Conservation (phyloP, 2,113 vertebrate genomes). For the Pachycephala philippinensis region DNA sequence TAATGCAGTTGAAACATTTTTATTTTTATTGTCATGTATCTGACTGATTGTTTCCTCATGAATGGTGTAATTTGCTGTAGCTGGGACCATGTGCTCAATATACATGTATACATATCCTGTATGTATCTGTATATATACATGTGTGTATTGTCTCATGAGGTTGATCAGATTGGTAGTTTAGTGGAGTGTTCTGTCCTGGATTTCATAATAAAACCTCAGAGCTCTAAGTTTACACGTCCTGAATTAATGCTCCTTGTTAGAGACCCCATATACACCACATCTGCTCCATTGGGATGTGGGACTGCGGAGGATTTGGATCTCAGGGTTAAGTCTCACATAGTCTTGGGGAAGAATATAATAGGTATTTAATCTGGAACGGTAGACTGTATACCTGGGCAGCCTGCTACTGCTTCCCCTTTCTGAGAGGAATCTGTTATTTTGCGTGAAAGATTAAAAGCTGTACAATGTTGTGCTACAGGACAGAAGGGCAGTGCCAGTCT, state of each 20-base stretch:
- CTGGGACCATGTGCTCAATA: neutral
- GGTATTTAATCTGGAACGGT: neutral
- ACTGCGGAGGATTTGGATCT: neutral
- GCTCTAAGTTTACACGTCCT: neutral
- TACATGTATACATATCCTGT: rapidly evolving
- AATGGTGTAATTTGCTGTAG: neutral
- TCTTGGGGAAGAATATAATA: neutral
- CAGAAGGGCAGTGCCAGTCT: neutral
- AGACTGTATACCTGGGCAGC: neutral
- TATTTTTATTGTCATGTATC: neutral
- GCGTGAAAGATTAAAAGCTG: neutral
- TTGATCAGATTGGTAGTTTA: neutral
- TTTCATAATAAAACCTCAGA: neutral
- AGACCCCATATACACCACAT: neutral
- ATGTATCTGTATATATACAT: rapidly evolving
- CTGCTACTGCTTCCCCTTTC: neutral
- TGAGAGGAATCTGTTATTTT: neutral
- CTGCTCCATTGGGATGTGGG: neutral
- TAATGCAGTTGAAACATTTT: neutral
- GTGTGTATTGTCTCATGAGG: neutral
- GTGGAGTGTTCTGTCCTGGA: neutral
- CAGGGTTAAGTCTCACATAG: neutral
- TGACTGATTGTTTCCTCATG: neutral
- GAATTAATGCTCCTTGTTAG: neutral
- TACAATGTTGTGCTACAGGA: neutral